A percentile compares a stretch with the other conserved stretches of the same genome.
phyloP scores from a whole-genome alignment of 2,888 invertebrate genomes.

The Drosophila antonietae region DNA sequence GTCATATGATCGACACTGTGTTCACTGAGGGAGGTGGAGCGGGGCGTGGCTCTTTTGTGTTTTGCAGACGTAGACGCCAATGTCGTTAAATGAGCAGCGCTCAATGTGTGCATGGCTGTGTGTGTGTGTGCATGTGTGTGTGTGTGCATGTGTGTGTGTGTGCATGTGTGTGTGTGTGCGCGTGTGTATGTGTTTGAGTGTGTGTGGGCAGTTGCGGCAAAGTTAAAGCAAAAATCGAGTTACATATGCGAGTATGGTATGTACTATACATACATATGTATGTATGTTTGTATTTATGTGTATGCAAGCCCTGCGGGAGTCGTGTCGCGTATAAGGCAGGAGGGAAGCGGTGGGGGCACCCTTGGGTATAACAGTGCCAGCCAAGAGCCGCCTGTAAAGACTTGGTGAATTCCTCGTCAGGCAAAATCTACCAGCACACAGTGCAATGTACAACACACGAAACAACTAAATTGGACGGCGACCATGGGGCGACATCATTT shows the following conservation, averaged over 20 bases:
- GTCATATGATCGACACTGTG: slow-evolving; percentile 70
- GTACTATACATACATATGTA: neutral
- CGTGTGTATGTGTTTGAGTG: slow-evolving; percentile 36
- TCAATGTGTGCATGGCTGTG: slow-evolving; percentile 49
- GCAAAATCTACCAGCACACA: slow-evolving; percentile 16
- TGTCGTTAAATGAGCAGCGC: slow-evolving; percentile 76
- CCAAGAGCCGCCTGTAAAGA: slow-evolving; percentile 40
- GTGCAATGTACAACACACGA: slow-evolving; percentile 24
- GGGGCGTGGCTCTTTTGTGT: slow-evolving; percentile 72
- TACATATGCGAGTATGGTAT: slow-evolving; percentile 37
- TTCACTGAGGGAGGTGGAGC: slow-evolving; percentile 43
- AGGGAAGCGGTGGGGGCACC: slow-evolving; percentile 52
- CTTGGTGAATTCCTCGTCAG: slow-evolving; percentile 35
- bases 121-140: neutral
- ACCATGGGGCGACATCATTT: slow-evolving; percentile 32
- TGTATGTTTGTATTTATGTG: slow-evolving; percentile 9
- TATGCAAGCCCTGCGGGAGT: slow-evolving; percentile 71
- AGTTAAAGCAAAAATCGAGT: slow-evolving; percentile 74
- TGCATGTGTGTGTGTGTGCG: slow-evolving; percentile 37
- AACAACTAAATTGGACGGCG: slow-evolving; percentile 32
- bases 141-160: slow-evolving; percentile 44
- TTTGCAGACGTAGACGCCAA: slow-evolving; percentile 79
- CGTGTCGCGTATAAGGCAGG: slow-evolving; percentile 28
- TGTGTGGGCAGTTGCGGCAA: slow-evolving; percentile 69
- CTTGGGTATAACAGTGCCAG: slow-evolving; percentile 40